Conservation (phyloP, 2,797 vertebrate species). For the Todus mexicanus region DNA sequence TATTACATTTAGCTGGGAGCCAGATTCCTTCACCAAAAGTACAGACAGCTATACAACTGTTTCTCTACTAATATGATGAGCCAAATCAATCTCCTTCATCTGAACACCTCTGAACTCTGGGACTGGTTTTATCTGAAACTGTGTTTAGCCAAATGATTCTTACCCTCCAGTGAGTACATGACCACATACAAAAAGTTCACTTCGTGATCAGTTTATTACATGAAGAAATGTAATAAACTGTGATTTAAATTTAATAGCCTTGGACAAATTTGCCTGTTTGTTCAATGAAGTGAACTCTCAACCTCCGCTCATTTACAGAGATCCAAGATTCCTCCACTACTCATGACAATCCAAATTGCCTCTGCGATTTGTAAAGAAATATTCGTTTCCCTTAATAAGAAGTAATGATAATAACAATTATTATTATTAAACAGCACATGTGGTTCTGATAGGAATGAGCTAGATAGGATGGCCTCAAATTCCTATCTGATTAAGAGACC, state of each 20-base stretch:
- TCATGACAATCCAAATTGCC: background rate
- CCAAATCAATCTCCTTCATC: conserved; percentile 28
- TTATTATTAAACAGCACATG: conserved; percentile 10
- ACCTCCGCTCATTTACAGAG: background rate
- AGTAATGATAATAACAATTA: background rate
- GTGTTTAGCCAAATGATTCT: background rate
- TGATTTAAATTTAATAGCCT: conserved; percentile 34
- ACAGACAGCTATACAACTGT: background rate
- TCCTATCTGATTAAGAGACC: conserved; percentile 45
- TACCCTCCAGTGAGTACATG: conserved; percentile 31
- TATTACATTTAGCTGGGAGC: conserved; percentile 37
- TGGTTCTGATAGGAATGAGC: conserved; percentile 40
- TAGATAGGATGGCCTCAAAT: conserved; percentile 13
- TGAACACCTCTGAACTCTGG: conserved; percentile 27
- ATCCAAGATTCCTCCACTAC: background rate
- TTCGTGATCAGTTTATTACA: background rate
- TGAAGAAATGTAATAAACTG: conserved; percentile 31
- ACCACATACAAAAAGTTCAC: conserved; percentile 20
- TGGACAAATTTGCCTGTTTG: conserved; percentile 15
- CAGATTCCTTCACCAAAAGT: conserved; percentile 8
- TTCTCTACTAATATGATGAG: background rate
- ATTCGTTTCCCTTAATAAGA: background rate
- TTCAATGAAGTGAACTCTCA: conserved; percentile 11
- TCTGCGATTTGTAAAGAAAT: background rate
- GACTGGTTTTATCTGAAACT: conserved; percentile 20